A percentile compares a stretch with the other conserved stretches of the same genome.
These are phyloP conservation scores for Phalanger gymnotis DNA, from an alignment of 2,797 vertebrate species.

Conservation along the genomic window DNA sequence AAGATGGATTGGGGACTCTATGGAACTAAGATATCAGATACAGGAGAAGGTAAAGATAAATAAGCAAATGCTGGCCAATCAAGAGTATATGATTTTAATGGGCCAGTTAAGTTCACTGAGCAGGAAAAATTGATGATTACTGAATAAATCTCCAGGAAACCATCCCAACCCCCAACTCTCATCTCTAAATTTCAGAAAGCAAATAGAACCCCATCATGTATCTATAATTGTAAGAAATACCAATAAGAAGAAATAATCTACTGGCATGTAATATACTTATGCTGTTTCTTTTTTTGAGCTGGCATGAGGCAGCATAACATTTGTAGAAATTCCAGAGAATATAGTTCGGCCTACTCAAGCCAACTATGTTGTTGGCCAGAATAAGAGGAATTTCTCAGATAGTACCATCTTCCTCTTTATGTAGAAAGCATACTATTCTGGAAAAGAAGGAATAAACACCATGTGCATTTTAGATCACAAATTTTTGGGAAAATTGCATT, in stretches of 20 bases:
- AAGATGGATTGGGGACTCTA: conserved; percentile 68
- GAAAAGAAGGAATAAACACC: not conserved
- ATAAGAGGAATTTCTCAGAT: conserved; percentile 16
- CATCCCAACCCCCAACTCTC: not conserved
- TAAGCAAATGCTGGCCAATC: conserved; percentile 51
- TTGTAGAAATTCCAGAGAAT: not conserved
- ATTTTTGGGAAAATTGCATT: not conserved
- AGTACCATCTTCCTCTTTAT: not conserved
- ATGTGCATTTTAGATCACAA: not conserved
- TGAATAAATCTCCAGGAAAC: conserved; percentile 32
- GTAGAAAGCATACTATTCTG: not conserved
- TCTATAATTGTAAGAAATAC: not conserved
- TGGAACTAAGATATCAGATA: conserved; percentile 68
- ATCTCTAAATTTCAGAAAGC: conserved; percentile 44
- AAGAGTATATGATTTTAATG: conserved; percentile 52
- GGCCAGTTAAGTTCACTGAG: conserved; percentile 58
- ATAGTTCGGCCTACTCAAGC: not conserved
- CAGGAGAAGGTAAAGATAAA: conserved; percentile 76
- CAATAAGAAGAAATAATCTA: conserved; percentile 25
- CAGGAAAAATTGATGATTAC: conserved; percentile 61
- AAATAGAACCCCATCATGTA: not conserved
- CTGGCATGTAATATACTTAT: not conserved
- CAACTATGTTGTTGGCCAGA: not conserved
- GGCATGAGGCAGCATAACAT: not conserved
- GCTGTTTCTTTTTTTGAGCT: not conserved